These are phyloP conservation scores for Bagarius yarrelli DNA, from an alignment of 2,113 vertebrate genomes.

Conservation along the genomic window DNA sequence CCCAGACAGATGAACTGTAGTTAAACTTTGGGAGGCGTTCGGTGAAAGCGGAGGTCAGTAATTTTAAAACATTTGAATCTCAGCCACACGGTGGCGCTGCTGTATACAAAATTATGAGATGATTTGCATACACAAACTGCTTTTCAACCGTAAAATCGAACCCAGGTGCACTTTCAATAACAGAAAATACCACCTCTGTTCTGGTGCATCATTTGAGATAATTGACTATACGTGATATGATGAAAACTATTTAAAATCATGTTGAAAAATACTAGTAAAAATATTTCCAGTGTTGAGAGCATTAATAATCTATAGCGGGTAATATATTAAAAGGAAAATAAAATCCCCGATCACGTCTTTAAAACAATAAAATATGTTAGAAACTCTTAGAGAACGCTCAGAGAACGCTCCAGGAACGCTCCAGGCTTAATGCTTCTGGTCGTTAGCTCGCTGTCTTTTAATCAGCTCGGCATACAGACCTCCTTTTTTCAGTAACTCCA, in stretches of 20 bases:
- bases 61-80: not conserved
- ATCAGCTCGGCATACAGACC: constrained; percentile 87
- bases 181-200: not conserved
- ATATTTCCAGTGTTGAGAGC: not conserved
- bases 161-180: not conserved
- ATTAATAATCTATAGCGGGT: not conserved
- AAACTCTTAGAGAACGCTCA: no score
- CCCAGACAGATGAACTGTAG: no score
- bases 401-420: no score
- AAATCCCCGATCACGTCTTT: not conserved
- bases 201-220: not conserved
- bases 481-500: constrained; percentile 77
- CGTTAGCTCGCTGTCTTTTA: constrained; percentile 77
- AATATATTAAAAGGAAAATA: no score
- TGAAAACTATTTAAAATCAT: not conserved
- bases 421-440: constrained; percentile 48
- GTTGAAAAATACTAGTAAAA: not conserved
- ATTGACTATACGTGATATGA: not conserved
- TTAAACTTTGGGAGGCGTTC: not conserved
- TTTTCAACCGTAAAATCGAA: not conserved
- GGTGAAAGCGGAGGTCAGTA: not conserved
- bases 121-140: not conserved
- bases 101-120: not conserved
- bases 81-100: not conserved
- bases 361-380: not conserved